phyloP scores from a whole-genome alignment of 2,888 invertebrate species.

The Eristalinus sepulchralis region DNA sequence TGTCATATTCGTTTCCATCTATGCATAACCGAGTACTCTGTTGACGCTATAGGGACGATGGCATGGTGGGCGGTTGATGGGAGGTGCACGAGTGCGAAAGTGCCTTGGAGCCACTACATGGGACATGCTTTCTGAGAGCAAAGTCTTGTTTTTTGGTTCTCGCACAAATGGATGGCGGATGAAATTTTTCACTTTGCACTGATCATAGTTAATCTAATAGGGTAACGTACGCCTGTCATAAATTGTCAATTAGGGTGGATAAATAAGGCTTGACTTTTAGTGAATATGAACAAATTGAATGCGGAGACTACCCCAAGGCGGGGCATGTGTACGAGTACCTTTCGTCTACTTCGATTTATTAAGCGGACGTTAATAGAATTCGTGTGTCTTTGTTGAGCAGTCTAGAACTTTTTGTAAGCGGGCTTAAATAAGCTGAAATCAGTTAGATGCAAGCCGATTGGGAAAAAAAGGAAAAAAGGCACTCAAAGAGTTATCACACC shows the following conservation, averaged over 20 bases:
- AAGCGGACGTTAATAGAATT: no score
- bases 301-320: neutral
- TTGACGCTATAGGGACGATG: neutral
- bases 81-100: neutral
- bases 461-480: no score
- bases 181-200: neutral
- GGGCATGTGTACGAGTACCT: no score
- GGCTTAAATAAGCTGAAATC: no score
- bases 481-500: no score
- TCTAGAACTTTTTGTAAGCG: no score
- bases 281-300: neutral
- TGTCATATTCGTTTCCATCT: slow-evolving; percentile 59
- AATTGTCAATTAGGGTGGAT: slow-evolving; percentile 1
- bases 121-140: slow-evolving; percentile 12
- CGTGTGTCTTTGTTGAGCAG: no score
- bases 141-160: slow-evolving; percentile 23
- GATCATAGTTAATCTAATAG: neutral
- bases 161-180: neutral
- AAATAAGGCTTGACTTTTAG: neutral
- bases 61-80: neutral
- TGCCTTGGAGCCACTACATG: neutral
- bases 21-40: slow-evolving; percentile 12
- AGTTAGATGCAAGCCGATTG: no score
- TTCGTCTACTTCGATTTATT: no score
- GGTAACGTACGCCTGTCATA: neutral